phyloP scores from a whole-genome alignment of 1,140 invertebrate genomes.

The Microplitis demolitor region DNA sequence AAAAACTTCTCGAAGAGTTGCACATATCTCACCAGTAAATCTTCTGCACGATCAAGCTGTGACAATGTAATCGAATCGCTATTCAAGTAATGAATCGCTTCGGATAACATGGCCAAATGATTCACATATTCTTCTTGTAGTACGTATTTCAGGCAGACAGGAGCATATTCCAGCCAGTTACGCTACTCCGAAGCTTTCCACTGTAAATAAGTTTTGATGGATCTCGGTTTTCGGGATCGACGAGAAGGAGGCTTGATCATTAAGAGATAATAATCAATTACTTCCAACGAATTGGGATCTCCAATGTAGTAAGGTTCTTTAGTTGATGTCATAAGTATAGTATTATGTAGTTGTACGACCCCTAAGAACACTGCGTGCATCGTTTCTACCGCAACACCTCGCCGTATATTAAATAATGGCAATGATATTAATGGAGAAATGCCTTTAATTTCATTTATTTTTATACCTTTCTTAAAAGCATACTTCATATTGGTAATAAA shows the following conservation, averaged over 20 bases:
- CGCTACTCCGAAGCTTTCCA: slow-evolving; percentile 34
- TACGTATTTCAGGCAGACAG: slow-evolving; percentile 14
- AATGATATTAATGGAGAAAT: not conserved
- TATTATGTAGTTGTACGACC: not conserved
- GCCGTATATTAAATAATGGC: not conserved
- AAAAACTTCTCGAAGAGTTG: slow-evolving; percentile 13
- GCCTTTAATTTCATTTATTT: not conserved
- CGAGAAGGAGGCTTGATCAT: slow-evolving; percentile 10
- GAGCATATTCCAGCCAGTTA: slow-evolving; percentile 25
- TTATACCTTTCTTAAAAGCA: not conserved
- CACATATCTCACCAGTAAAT: slow-evolving; percentile 21
- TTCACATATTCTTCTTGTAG: slow-evolving; percentile 21
- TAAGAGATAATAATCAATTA: slow-evolving; percentile 6
- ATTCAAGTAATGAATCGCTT: slow-evolving; percentile 25
- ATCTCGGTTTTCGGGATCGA: not conserved
- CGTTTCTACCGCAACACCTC: not conserved
- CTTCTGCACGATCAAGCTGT: slow-evolving; percentile 13
- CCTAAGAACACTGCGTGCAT: slow-evolving; percentile 13
- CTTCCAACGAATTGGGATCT: not conserved
- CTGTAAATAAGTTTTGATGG: not conserved
- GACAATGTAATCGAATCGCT: slow-evolving; percentile 13
- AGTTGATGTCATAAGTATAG: not conserved
- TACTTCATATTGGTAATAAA: not conserved
- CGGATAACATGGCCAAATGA: slow-evolving; percentile 13
- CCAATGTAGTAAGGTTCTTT: not conserved